These are phyloP conservation scores for Microcebus jonahi DNA, from an alignment of 2,113 vertebrate genomes.

Conservation along the genomic window DNA sequence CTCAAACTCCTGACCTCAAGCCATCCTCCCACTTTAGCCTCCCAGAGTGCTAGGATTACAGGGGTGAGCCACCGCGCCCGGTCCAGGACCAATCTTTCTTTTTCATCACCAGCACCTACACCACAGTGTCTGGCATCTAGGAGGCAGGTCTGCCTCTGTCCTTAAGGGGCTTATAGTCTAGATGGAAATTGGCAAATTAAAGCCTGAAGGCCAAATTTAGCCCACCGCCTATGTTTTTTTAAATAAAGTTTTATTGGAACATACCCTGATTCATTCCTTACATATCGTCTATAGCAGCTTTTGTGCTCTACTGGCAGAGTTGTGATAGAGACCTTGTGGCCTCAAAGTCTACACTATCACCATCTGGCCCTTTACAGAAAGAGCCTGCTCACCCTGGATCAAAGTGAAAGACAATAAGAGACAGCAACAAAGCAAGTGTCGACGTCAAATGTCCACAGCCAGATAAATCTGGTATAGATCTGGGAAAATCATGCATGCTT, in stretches of 20 bases:
- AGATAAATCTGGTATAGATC: background rate
- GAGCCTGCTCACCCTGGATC: background rate
- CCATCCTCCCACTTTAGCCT: too few species aligned
- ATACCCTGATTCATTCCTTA: background rate
- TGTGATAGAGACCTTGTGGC: background rate
- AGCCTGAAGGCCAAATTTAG: background rate
- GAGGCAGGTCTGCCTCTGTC: background rate
- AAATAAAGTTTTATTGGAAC: background rate
- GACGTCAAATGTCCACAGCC: background rate
- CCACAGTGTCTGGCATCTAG: too few species aligned
- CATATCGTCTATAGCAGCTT: background rate
- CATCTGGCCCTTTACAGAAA: background rate
- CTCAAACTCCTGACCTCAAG: too few species aligned
- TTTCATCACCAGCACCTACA: background rate
- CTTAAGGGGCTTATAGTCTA: background rate
- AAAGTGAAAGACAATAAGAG: background rate
- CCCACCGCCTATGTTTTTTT: background rate
- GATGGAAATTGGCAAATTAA: background rate
- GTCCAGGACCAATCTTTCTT: background rate
- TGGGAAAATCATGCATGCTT: background rate
- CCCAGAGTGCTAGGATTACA: too few species aligned
- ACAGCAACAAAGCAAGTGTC: background rate
- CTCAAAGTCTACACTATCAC: background rate
- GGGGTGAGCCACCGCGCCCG: rapidly evolving
- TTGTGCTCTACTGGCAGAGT: background rate